Percentiles rank a stretch among this genome's conserved stretches.
These are phyloP conservation scores for Indri indri DNA, from an alignment of 2,113 vertebrate species.

Conservation along the genomic window DNA sequence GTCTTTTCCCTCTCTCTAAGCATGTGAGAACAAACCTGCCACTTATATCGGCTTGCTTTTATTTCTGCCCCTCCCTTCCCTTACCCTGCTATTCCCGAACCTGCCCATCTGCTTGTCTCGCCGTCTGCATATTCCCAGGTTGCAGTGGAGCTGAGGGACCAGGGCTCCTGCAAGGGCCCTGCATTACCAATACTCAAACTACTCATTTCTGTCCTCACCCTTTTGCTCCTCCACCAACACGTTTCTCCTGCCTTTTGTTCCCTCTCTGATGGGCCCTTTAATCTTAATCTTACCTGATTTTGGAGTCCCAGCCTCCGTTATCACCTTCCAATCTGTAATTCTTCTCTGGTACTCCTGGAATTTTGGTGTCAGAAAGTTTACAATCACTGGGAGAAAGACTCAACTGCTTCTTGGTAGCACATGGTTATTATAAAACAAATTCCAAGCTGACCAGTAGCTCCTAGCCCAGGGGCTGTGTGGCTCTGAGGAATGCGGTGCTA, in stretches of 20 bases:
- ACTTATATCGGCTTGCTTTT: constrained; percentile 60
- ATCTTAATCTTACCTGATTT: constrained; percentile 10
- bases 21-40: constrained; percentile 64
- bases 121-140: constrained; percentile 60
- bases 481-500: background rate
- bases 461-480: background rate
- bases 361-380: background rate
- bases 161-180: background rate
- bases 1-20: constrained; percentile 67
- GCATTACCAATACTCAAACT: background rate
- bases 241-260: constrained; percentile 31
- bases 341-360: constrained; percentile 7
- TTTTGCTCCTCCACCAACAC: background rate
- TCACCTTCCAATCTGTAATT: background rate
- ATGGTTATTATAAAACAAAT: background rate
- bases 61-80: constrained; percentile 53
- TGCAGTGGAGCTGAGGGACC: background rate
- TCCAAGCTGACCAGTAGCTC: background rate
- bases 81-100: constrained; percentile 60
- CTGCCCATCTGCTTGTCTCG: constrained; percentile 70
- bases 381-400: background rate
- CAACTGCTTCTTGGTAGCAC: background rate
- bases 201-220: background rate
- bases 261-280: background rate
- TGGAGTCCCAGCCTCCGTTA: background rate